Base-by-base conservation (phyloP, 2,797 vertebrate species). In the Echiichthys vipera region DNA sequence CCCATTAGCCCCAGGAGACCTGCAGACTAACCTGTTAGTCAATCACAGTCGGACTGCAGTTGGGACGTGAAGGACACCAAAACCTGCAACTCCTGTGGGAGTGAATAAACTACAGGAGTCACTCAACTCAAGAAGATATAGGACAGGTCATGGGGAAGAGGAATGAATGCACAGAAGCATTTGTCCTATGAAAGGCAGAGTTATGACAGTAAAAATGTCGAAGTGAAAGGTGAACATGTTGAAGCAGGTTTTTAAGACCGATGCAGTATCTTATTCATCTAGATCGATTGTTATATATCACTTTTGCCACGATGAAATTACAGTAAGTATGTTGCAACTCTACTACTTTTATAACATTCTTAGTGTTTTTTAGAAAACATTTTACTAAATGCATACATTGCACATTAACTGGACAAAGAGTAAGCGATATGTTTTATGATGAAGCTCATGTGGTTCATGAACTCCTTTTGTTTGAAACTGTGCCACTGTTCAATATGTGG, bases 1-100 rank as follows among this genome's bases (percentile, higher is more conserved):
- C 50, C 71, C n/a, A 63, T 20, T 15, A 63, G 67, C 68, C 80
- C 80, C 69, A 55, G 71, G 70, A 74, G 71, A 68, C 71, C 88
- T 39, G 83, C 83, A 63, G 87, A 91, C 85, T 91, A 74, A 85
- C 77, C 70, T 59, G 55, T 66, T 46, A 30, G 49, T 71, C 68
- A 62, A 69, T 83, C 51, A 46, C 56, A 68, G 58, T 50, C 18
- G 17, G 55, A 65, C 65, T 39, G 47, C 68, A 74, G 37, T 56
- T 67, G 12, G 1, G 36, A 65, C 61, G 51, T 57, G 55, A 91
- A 82, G 80, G 77, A 83, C 83, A 79, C 51, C 7, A 39, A 80
- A 80, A 74, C 49, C 68, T 77, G 72, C 46, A 46, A 30, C 62
- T 77, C 72, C 55, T 8, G 22, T 27, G 29, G 54, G 59, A 77